These are phyloP conservation scores for Ips nitidus DNA, from an alignment of 1,140 invertebrate species.

Conservation along the genomic window DNA sequence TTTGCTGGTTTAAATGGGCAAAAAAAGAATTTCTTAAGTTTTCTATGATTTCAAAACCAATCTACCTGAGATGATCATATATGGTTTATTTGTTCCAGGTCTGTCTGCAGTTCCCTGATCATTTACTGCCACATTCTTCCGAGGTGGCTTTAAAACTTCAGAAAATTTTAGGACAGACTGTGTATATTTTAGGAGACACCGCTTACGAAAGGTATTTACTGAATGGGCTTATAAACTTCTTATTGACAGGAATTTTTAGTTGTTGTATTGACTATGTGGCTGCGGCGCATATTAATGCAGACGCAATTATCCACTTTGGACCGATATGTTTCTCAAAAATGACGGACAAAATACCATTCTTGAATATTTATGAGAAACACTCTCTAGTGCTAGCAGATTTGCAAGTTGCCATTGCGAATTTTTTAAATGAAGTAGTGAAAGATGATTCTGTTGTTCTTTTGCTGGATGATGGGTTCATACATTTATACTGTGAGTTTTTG, in stretches of 20 bases:
- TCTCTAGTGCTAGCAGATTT: constrained; percentile 54
- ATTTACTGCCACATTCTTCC: constrained; percentile 70
- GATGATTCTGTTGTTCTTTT: constrained; percentile 32
- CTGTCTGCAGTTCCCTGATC: constrained; percentile 90
- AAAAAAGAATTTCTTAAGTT: too few species aligned
- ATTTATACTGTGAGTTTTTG: constrained; percentile 36
- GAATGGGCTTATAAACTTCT: background rate
- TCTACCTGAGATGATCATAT: too few species aligned
- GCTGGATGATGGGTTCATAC: constrained; percentile 41
- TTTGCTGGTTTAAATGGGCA: too few species aligned
- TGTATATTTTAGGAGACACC: constrained; percentile 90
- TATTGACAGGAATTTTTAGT: constrained; percentile 53
- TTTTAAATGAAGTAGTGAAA: constrained; percentile 20
- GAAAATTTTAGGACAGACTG: constrained; percentile 57
- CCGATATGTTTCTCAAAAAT: constrained; percentile 80
- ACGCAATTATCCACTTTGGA: constrained; percentile 90
- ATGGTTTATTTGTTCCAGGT: constrained; percentile 59
- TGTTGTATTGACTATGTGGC: constrained; percentile 94
- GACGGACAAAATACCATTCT: constrained; percentile 67
- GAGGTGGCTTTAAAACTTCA: constrained; percentile 68
- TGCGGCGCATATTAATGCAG: constrained; percentile 80
- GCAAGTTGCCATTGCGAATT: constrained; percentile 19
- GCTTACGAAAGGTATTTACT: constrained; percentile 80
- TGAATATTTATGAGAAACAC: constrained; percentile 68
- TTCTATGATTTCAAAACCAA: too few species aligned